Conservation (phyloP, 1,140 invertebrate species). For the Zaprionus taronus region DNA sequence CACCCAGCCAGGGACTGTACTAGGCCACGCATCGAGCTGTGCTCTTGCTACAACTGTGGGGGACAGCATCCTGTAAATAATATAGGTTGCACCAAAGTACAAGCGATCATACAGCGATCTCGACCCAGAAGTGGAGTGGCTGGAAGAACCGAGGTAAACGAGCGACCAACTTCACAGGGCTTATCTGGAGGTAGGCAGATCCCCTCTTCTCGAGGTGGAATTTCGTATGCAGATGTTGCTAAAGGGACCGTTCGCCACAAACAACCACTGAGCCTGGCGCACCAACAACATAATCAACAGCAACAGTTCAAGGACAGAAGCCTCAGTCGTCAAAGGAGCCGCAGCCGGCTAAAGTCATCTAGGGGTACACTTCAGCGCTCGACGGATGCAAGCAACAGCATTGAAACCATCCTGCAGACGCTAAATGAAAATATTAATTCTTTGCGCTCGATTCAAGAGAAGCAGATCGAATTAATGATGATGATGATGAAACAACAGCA, state of each 20-base stretch:
- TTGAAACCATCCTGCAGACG: not conserved
- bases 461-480: slow-evolving; percentile 4
- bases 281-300: not conserved
- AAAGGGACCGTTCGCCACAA: not conserved
- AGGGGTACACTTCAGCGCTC: not conserved
- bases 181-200: not conserved
- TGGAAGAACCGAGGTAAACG: not conserved
- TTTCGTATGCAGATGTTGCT: not conserved
- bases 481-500: not conserved
- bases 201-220: not conserved
- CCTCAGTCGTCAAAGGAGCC: slow-evolving; percentile 1
- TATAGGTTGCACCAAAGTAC: not conserved
- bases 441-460: not conserved
- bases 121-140: not conserved
- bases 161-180: not conserved
- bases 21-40: not conserved
- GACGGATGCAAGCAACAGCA: not conserved
- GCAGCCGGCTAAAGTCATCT: not conserved
- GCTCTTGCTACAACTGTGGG: too few relatives aligned
- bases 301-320: not conserved
- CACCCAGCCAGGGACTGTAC: too few relatives aligned
- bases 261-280: too few relatives aligned
- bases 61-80: not conserved
- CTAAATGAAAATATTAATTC: slow-evolving; percentile 1
- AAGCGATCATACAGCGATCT: not conserved